These are phyloP conservation scores for Arrhopalites spinosus DNA, from an alignment of 2,888 invertebrate species.

Conservation along the genomic window DNA sequence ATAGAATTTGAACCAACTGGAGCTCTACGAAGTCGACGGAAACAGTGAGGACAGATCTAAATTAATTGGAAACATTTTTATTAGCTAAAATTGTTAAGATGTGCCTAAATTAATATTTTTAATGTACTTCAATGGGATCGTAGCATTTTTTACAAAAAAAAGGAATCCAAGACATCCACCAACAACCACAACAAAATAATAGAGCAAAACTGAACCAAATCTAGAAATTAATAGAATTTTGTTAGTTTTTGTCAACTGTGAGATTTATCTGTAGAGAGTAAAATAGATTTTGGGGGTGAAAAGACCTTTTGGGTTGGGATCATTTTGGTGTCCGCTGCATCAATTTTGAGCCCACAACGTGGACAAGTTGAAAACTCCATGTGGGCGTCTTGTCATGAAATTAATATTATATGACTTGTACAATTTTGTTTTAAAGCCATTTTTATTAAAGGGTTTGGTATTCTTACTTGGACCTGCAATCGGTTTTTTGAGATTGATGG, in stretches of 20 bases:
- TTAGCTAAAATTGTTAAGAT: neutral
- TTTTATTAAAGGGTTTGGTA: too few relatives aligned
- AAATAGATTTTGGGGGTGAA: neutral
- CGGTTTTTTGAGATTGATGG: too few relatives aligned
- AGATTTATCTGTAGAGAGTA: neutral
- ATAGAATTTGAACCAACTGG: slow-evolving; percentile 28
- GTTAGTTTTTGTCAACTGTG: neutral
- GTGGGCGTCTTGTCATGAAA: too few relatives aligned
- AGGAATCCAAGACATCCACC: slow-evolving; percentile 25
- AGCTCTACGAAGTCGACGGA: slow-evolving; percentile 11
- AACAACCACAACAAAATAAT: slow-evolving; percentile 15
- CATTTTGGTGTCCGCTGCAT: slow-evolving; percentile 27
- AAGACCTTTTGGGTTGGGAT: slow-evolving; percentile 3
- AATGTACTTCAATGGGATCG: slow-evolving; percentile 14
- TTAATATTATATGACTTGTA: too few relatives aligned
- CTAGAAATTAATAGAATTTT: slow-evolving; percentile 3
- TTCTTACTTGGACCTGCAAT: too few relatives aligned
- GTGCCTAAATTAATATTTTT: neutral
- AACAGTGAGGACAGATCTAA: slow-evolving; percentile 21
- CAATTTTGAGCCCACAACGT: slow-evolving; percentile 12
- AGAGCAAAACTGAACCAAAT: neutral
- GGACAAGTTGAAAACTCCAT: too few relatives aligned
- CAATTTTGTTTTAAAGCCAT: too few relatives aligned
- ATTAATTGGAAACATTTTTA: neutral
- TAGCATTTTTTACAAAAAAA: slow-evolving; percentile 8